These are phyloP conservation scores for Lamellibrachia satsuma DNA, from an alignment of 2,888 invertebrate species.

Conservation along the genomic window DNA sequence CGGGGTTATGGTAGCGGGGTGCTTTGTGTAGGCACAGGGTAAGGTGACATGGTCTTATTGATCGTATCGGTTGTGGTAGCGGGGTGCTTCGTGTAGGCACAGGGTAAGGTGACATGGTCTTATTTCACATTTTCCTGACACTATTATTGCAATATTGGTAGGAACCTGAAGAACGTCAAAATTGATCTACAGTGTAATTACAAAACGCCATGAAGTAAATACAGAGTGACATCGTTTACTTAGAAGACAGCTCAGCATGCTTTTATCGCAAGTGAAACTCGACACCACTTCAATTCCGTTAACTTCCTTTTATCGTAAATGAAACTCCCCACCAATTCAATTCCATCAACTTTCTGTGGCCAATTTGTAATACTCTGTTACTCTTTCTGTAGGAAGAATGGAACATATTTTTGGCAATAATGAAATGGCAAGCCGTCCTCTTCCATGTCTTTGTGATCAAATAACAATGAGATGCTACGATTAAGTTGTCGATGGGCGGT, in stretches of 20 bases:
- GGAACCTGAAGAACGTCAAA: background rate
- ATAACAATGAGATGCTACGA: background rate
- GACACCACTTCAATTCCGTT: background rate
- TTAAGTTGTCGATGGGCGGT: too few species aligned
- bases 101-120: too few species aligned
- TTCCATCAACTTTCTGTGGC: background rate
- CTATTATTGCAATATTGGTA: too few species aligned
- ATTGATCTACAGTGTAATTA: background rate
- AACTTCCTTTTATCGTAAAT: background rate
- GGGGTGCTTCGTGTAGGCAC: too few species aligned
- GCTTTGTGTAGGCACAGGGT: too few species aligned
- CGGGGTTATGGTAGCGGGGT: too few species aligned
- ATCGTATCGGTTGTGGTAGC: too few species aligned
- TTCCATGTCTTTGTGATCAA: background rate
- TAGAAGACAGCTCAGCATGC: background rate
- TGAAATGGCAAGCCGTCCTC: background rate
- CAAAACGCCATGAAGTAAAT: background rate
- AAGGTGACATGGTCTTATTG: too few species aligned
- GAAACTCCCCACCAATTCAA: background rate
- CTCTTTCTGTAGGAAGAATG: background rate
- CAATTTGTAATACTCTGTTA: background rate
- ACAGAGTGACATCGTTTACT: background rate
- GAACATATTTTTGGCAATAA: background rate
- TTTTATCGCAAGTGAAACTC: background rate
- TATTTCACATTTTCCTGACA: too few species aligned